A percentile compares a stretch with the other conserved stretches of the same genome.
Conservation (phyloP, 2,888 invertebrate genomes). For the Pharmacophagus antenor region DNA sequence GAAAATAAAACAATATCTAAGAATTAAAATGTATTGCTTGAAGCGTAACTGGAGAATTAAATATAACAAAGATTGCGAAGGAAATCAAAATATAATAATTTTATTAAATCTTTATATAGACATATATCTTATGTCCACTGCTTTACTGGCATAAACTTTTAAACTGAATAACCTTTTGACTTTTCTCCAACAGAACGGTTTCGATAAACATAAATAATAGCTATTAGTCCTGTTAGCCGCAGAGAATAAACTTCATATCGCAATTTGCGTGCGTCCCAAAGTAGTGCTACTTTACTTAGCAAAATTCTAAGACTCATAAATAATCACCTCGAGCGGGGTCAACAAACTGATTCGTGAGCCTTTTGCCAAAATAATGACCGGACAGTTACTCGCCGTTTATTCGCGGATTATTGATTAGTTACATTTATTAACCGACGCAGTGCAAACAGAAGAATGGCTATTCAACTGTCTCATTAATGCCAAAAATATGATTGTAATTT, state of each 20-base stretch:
- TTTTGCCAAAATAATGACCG: constrained; percentile 32
- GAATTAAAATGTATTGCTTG: neutral
- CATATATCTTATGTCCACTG: neutral
- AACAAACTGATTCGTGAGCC: constrained; percentile 32
- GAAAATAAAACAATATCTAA: neutral
- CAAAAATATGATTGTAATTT: constrained; percentile 9
- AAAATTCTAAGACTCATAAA: constrained; percentile 28
- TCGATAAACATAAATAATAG: neutral
- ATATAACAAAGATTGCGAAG: neutral
- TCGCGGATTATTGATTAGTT: constrained; percentile 29
- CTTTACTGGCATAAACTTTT: neutral
- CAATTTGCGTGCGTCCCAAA: constrained; percentile 2
- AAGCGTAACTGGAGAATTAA: neutral
- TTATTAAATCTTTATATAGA: neutral
- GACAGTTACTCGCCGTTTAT: constrained; percentile 26
- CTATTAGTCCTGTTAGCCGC: neutral
- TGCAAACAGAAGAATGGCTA: constrained; percentile 12
- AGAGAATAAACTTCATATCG: neutral
- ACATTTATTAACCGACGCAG: constrained; percentile 21
- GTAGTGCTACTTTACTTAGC: constrained; percentile 27
- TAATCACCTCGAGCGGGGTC: constrained; percentile 34
- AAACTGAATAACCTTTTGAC: neutral
- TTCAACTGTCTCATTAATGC: constrained; percentile 17
- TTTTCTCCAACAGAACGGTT: neutral
- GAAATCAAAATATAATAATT: neutral